These are phyloP conservation scores for Hystrix brachyura DNA, from an alignment of 2,113 vertebrate genomes.

Conservation along the genomic window DNA sequence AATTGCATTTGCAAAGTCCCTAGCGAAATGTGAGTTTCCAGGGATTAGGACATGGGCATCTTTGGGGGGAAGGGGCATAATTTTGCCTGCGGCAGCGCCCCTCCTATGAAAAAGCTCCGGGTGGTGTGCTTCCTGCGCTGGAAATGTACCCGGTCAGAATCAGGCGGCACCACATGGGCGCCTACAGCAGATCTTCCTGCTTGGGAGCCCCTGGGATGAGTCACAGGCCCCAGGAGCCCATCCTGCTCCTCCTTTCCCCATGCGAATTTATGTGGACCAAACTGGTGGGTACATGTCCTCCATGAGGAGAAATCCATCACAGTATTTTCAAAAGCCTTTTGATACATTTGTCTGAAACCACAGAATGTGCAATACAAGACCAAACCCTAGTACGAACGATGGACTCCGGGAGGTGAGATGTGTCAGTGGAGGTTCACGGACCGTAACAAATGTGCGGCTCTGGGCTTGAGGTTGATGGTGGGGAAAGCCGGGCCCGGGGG, in stretches of 20 bases:
- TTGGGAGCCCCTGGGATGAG: background rate
- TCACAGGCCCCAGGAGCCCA: background rate
- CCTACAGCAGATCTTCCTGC: background rate
- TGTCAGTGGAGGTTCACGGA: accelerated
- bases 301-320: background rate
- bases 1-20: background rate
- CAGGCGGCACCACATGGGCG: background rate
- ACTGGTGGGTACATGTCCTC: background rate
- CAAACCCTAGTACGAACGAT: background rate
- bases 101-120: background rate
- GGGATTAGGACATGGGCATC: background rate
- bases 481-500: background rate
- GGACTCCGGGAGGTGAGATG: background rate
- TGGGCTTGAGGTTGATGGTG: too few species aligned
- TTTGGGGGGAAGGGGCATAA: background rate
- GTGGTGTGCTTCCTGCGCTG: background rate
- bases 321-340: background rate
- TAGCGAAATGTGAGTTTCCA: background rate
- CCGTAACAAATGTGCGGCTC: background rate
- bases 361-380: background rate
- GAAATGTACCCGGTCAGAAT: background rate
- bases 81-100: background rate
- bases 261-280: background rate
- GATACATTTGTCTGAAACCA: background rate
- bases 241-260: accelerated